Base-by-base conservation (phyloP, 2,797 vertebrate genomes). In the Amphiprion clarkii region DNA sequence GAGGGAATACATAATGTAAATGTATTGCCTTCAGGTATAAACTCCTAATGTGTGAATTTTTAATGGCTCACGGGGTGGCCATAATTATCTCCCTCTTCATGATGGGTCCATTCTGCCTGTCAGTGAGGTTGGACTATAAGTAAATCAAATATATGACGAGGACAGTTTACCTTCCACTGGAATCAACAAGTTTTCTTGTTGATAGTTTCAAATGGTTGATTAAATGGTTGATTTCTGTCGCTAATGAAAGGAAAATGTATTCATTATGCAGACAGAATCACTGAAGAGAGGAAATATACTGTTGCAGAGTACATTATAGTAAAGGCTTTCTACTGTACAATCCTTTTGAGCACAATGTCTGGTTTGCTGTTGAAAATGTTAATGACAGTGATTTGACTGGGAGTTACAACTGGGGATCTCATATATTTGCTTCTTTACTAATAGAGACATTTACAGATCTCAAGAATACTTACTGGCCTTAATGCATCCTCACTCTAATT, bases 1-100 rank as follows among this genome's bases (percentile, higher is more conserved):
- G 39, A 61, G 67, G 78, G 70, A 82, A 79, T 56, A 33, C 48
- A 68, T 52, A 67, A 67, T 60, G 53, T 21, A 76, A 59, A 74
- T 52, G 44, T 25, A 55, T 40, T 57, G 21, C 11, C 21, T 48
- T 21, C 5, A 21, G 40, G n/a, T 52, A 61, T 69, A 14, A 58
- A 49, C 14, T 48, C 11, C 33, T 58, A 46, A 69, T 51, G 60
- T 70, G n/a, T 46, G 39, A 17, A 33, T 66, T 60, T 62, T 36
- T 56, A 36, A 27, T 33, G 29, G 39, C 29, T 60, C 10, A 9
- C 6, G 2, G 39, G 3, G 19, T 17, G 48, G 21, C 27, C 12
- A 48, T 57, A 27, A 58, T 48, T 54, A 23, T 46, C 17, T 49
- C 13, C 21, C 3, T 4, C 0, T 27, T 58, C 21, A 29, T 23